Conservation (phyloP, 2,888 invertebrate genomes). For the Oeneis ivallda region DNA sequence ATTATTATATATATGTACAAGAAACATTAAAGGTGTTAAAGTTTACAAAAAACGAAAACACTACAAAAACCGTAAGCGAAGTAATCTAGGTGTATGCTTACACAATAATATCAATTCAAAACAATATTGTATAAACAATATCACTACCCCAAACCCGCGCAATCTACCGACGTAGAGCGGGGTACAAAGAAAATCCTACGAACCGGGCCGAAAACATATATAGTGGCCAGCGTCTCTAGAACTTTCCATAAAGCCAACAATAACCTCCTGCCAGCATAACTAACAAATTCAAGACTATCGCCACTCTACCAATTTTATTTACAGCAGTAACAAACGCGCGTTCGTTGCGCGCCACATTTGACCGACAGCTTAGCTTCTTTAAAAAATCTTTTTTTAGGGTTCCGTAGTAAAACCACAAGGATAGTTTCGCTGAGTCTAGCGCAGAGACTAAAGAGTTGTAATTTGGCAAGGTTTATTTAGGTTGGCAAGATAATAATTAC, state of each 20-base stretch:
- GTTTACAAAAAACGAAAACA: conserved; percentile 77
- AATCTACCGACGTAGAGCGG: conserved; percentile 45
- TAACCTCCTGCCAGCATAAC: conserved; percentile 52
- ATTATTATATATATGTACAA: conserved; percentile 49
- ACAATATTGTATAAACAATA: conserved; percentile 60
- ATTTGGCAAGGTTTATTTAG: too few species aligned
- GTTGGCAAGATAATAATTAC: too few species aligned
- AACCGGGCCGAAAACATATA: conserved; percentile 81
- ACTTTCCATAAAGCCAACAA: conserved; percentile 54
- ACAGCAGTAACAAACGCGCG: conserved; percentile 54
- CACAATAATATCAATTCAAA: conserved; percentile 73
- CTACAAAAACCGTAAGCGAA: conserved; percentile 70
- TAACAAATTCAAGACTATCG: conserved; percentile 48
- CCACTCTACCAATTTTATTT: conserved; percentile 52
- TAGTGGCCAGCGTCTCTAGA: conserved; percentile 72
- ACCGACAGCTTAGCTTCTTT: background rate
- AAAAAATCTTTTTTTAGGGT: conserved; percentile 11
- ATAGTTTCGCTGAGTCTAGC: too few species aligned
- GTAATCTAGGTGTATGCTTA: conserved; percentile 69
- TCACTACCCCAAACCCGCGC: conserved; percentile 60
- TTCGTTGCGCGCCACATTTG: background rate
- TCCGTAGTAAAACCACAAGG: too few species aligned
- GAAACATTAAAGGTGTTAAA: conserved; percentile 69
- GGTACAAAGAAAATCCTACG: conserved; percentile 69
- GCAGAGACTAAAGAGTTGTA: too few species aligned